Base-by-base conservation (phyloP, 2,113 vertebrate species). In the Eolophus roseicapilla region DNA sequence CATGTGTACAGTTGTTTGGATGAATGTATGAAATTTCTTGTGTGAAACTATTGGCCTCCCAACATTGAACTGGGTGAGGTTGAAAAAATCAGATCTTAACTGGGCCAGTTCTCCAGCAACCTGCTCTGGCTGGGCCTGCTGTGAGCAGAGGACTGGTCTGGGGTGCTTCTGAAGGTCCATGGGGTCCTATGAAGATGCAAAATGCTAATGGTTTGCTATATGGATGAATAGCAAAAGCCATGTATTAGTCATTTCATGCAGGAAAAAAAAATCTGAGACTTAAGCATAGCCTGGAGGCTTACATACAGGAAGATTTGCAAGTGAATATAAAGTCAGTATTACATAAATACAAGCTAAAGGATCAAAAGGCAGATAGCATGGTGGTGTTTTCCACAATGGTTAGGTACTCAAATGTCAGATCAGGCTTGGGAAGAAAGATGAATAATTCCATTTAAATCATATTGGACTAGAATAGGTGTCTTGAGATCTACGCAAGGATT, bases 221-320 rank as follows among this genome's bases (percentile, higher is more conserved):
- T 43, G 35, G 35, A 13, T 76, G 67, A 82, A 27, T 24, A 82
- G 67, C 49, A n/a, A 84, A 35, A 14, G 25, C 31, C 31, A 10
- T 0, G 0, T 50, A 49, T 74, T 17, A 49, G 62, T 70, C 0
- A 0, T 46, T 53, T 49, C 13, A 13, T 10, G 52, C 50, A 64
- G 57, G 17, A n/a, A 10, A 69, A 50, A 53, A 55, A 52, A 41
- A 50, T 14, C 41, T 68, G 62, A 39, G 63, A 69, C 6, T 92
- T 82, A 60, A 92, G 47, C 41, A 31, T 81, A 71, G 74, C 78
- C 82, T 85, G 75, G 67, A 88, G 92, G 67, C 39, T 1, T 60
- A 65, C 59, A 27, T 7, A 33, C 5, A 55, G 71, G 13, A 60
- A 88, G 71, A 69, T 90, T 55, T 86, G 20, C 75, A 79, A 80